Evolutionary conservation across 2,113 vertebrate genomes (phyloP).

Genomic region (Epinephelus fuscoguttatus): DNA sequence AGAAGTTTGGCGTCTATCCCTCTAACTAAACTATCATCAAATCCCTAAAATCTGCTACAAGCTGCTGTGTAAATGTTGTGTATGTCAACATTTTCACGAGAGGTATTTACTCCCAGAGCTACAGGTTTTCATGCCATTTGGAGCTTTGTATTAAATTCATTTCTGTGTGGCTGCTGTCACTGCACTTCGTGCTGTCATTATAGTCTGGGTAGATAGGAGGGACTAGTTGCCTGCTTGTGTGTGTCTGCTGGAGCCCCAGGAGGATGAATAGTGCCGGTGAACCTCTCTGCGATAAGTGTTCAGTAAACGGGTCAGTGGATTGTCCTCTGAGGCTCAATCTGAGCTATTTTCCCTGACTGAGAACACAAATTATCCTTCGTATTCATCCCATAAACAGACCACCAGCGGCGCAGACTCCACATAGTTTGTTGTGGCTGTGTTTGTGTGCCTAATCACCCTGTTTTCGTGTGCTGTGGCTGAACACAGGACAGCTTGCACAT

Average conservation of each 20-base stretch:
- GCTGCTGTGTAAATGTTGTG: slow-evolving; percentile 36
- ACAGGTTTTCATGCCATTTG: slow-evolving; percentile 44
- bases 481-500: slow-evolving; percentile 20
- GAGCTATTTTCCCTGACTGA: slow-evolving; percentile 78
- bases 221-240: slow-evolving; percentile 57
- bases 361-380: slow-evolving; percentile 77
- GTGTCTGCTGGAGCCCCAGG: slow-evolving; percentile 60
- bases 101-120: slow-evolving; percentile 29
- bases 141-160: slow-evolving; percentile 60
- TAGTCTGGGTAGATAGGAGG: slow-evolving; percentile 64
- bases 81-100: slow-evolving; percentile 30
- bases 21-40: slow-evolving; percentile 21
- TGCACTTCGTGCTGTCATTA: slow-evolving; percentile 68
- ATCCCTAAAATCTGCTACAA: slow-evolving; percentile 35
- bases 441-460: slow-evolving; percentile 43
- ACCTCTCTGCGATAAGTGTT: slow-evolving; percentile 82
- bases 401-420: slow-evolving; percentile 57
- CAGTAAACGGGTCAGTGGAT: slow-evolving; percentile 80
- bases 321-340: slow-evolving; percentile 76
- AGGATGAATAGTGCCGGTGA: slow-evolving; percentile 72
- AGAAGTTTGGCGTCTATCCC: slow-evolving; percentile 18
- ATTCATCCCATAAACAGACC: slow-evolving; percentile 79
- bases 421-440: slow-evolving; percentile 57
- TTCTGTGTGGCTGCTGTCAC: slow-evolving; percentile 58
- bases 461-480: slow-evolving; percentile 55